Conservation (phyloP, 2,113 vertebrate species). For the Murina feae region DNA sequence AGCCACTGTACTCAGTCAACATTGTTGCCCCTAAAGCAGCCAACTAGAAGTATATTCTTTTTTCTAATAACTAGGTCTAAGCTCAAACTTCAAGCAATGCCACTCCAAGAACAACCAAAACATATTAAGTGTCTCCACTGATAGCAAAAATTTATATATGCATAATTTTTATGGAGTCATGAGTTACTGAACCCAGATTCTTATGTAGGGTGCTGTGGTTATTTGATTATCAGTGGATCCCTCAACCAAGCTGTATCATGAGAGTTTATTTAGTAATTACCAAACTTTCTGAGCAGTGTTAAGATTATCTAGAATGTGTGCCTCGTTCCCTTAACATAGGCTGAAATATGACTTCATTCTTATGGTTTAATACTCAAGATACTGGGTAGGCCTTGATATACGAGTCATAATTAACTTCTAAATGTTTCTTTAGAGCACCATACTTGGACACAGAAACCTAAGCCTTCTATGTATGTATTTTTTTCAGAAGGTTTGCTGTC, state of each 20-base stretch:
- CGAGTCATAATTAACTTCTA: neutral
- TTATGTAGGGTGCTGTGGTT: neutral
- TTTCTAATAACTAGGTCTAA: neutral
- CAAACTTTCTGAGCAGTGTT: neutral
- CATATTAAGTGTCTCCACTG: neutral
- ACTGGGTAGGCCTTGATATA: neutral
- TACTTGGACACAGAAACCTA: neutral
- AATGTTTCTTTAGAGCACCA: neutral
- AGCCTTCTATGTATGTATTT: neutral
- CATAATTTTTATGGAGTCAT: neutral
- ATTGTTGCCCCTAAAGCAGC: neutral
- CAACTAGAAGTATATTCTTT: neutral
- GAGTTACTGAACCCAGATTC: neutral
- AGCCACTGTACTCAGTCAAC: neutral
- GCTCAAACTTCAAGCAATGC: neutral
- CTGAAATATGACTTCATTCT: neutral
- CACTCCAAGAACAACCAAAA: slow-evolving; percentile 17
- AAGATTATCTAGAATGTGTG: neutral
- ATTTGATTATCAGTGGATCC: neutral
- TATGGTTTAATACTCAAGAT: neutral
- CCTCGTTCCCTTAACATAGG: neutral
- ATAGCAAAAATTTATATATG: neutral
- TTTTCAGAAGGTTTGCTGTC: neutral
- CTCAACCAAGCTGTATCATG: neutral
- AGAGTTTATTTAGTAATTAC: neutral